phyloP scores from a whole-genome alignment of 2,888 invertebrate species.

The Malthinus seriepunctatus region DNA sequence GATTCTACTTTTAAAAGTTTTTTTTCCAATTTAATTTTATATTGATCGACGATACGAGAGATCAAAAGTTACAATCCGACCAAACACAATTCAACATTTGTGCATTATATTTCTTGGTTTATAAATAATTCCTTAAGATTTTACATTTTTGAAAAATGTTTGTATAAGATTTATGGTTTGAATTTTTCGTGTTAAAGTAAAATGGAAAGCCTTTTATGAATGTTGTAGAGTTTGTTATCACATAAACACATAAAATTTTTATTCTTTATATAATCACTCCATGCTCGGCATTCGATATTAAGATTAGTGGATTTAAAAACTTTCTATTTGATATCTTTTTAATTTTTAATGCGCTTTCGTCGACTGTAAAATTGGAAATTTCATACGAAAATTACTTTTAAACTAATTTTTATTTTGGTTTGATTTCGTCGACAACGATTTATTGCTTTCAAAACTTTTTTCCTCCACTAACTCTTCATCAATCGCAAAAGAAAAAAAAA shows the following conservation, averaged over 20 bases:
- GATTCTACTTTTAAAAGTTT: constrained; percentile 21
- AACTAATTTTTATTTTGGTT: too few relatives aligned
- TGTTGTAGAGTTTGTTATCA: not conserved
- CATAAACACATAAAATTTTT: constrained; percentile 5
- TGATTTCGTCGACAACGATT: too few relatives aligned
- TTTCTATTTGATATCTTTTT: too few relatives aligned
- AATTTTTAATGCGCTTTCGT: too few relatives aligned
- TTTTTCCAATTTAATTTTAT: constrained; percentile 23
- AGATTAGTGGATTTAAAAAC: not conserved
- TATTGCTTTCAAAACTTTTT: too few relatives aligned
- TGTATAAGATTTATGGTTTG: constrained; percentile 7
- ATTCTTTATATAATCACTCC: constrained; percentile 1
- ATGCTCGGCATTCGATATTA: not conserved
- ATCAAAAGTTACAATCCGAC: constrained; percentile 12
- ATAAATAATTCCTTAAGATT: constrained; percentile 17
- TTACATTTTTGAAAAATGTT: constrained; percentile 14
- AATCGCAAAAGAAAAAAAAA: too few relatives aligned
- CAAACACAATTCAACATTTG: constrained; percentile 13
- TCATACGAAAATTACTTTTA: too few relatives aligned
- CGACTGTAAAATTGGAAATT: too few relatives aligned
- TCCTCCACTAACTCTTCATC: too few relatives aligned
- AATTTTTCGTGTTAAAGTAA: constrained; percentile 3
- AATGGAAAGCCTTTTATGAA: constrained; percentile 1
- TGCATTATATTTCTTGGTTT: constrained; percentile 21
- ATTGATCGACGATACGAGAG: constrained; percentile 24